These are phyloP conservation scores for Macropus fuliginosus DNA, from an alignment of 2,797 vertebrate genomes.

Conservation along the genomic window DNA sequence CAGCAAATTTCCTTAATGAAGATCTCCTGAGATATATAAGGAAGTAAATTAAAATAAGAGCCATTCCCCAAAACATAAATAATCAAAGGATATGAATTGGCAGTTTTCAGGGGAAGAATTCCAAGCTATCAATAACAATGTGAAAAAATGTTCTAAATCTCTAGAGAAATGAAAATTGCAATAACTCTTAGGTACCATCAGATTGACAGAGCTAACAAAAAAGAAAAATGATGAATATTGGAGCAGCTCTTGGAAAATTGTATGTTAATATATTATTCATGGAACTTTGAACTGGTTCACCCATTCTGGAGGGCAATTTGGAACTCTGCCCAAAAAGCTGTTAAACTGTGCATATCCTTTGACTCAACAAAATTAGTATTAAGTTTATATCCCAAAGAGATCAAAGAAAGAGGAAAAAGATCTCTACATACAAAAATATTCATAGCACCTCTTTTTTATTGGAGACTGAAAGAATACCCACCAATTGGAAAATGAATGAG, in stretches of 20 bases:
- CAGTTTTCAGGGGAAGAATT: background rate
- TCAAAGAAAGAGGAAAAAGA: background rate
- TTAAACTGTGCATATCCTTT: no score
- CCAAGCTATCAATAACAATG: background rate
- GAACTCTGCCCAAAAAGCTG: no score
- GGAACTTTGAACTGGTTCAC: background rate
- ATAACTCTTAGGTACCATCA: background rate
- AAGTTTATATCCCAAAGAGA: background rate
- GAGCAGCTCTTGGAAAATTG: background rate
- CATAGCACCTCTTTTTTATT: background rate
- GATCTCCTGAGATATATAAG: background rate
- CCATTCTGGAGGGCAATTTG: no score
- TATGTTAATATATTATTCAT: background rate
- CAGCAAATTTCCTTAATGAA: background rate
- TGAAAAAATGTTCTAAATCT: background rate
- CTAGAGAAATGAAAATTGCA: background rate
- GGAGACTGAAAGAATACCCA: background rate
- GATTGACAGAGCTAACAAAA: background rate
- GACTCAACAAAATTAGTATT: background rate
- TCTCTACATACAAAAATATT: no score
- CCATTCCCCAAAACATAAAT: background rate
- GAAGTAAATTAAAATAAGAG: background rate
- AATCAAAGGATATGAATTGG: background rate
- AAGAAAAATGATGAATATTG: background rate
- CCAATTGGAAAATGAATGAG: background rate